Conservation (phyloP, 2,797 vertebrate species). For the Rhabdomys pumilio region DNA sequence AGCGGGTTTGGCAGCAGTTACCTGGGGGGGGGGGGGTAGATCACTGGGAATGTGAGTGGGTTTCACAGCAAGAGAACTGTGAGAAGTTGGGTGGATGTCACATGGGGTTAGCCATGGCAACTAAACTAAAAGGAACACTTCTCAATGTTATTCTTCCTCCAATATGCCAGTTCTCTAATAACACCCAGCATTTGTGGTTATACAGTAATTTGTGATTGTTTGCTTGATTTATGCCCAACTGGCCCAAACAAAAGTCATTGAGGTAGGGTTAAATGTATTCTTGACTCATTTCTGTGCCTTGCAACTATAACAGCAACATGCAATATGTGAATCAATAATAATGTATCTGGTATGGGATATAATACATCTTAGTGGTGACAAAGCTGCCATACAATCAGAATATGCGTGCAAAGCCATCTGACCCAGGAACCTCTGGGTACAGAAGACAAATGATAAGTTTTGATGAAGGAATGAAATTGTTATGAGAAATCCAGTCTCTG, state of each 20-base stretch:
- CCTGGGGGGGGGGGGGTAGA: no score
- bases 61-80: no score
- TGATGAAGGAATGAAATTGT: not conserved
- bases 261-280: not conserved
- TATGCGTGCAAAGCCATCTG: not conserved
- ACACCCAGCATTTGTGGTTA: not conserved
- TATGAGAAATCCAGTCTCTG: not conserved
- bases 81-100: no score
- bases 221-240: not conserved
- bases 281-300: not conserved
- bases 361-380: not conserved
- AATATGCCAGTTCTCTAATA: not conserved
- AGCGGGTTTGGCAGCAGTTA: no score
- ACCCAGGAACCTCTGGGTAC: no score
- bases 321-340: constrained; percentile 8
- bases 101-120: no score
- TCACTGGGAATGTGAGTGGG: no score
- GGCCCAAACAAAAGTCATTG: not conserved
- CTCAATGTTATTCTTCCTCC: not conserved
- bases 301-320: not conserved
- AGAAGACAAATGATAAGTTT: not conserved
- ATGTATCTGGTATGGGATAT: no score
- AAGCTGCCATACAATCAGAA: not conserved
- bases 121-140: no score
- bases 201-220: not conserved